These are phyloP conservation scores for Ivindomyrus marchei DNA, from an alignment of 2,113 vertebrate genomes.

Conservation along the genomic window DNA sequence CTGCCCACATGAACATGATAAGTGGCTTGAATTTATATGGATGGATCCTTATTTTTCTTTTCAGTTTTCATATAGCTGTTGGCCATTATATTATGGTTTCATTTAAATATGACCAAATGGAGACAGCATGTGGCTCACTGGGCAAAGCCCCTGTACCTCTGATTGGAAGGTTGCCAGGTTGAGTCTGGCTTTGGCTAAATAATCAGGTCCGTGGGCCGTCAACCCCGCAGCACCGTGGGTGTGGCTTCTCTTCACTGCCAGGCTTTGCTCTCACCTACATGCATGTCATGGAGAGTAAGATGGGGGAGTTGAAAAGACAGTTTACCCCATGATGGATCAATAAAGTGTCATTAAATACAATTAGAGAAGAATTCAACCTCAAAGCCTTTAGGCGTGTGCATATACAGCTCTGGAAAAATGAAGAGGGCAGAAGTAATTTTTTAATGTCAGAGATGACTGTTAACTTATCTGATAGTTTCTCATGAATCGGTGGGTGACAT, in stretches of 20 bases:
- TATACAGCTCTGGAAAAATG: too few relatives aligned
- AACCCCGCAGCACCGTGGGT: too few relatives aligned
- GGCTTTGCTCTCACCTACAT: background rate
- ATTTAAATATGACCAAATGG: background rate
- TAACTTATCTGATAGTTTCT: too few relatives aligned
- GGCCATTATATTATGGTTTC: background rate
- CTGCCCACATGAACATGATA: background rate
- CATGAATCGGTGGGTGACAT: too few relatives aligned
- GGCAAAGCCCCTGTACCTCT: background rate
- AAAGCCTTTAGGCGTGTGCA: too few relatives aligned
- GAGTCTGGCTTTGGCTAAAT: background rate
- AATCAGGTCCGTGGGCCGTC: background rate
- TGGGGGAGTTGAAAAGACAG: background rate
- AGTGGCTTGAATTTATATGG: background rate
- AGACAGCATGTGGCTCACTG: background rate
- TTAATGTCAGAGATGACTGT: too few relatives aligned
- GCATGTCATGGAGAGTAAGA: background rate
- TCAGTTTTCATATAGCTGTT: background rate
- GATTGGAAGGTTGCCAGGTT: background rate
- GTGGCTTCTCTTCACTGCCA: too few relatives aligned
- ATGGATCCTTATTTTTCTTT: background rate
- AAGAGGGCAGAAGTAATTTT: too few relatives aligned
- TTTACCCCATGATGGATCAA: background rate
- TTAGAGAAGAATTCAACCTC: too few relatives aligned
- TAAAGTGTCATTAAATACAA: too few relatives aligned